Conservation (phyloP, 2,888 invertebrate genomes). For the Phyto melanocephala region DNA sequence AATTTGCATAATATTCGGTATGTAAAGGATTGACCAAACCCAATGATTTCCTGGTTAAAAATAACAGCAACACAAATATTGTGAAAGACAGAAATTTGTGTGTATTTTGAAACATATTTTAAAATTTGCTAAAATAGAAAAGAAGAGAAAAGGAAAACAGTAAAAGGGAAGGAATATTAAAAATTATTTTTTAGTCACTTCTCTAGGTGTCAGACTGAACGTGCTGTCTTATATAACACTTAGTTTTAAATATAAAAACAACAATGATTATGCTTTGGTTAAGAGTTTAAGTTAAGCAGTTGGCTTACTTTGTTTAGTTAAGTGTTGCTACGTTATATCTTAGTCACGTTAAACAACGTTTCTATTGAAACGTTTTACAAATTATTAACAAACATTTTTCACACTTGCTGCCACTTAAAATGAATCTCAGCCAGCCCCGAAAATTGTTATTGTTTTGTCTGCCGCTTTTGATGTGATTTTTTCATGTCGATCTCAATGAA, state of each 20-base stretch:
- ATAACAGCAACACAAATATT: conserved; percentile 40
- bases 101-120: conserved; percentile 69
- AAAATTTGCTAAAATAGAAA: conserved; percentile 59
- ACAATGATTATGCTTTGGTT: too few species aligned
- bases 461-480: conserved; percentile 11
- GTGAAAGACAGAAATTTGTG: not conserved
- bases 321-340: conserved; percentile 30
- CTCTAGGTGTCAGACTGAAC: not conserved
- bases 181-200: not conserved
- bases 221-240: conserved; percentile 22
- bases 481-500: conserved; percentile 3
- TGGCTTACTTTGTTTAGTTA: conserved; percentile 7
- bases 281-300: too few species aligned
- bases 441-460: conserved; percentile 18
- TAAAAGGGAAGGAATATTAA: conserved; percentile 38
- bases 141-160: conserved; percentile 5
- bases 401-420: conserved; percentile 57
- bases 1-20: conserved; percentile 74
- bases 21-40: conserved; percentile 65
- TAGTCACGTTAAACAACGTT: conserved; percentile 59
- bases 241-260: too few species aligned
- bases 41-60: conserved; percentile 46
- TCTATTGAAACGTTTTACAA: conserved; percentile 56
- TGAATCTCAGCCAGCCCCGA: not conserved
- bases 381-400: conserved; percentile 62